phyloP scores from a whole-genome alignment of 30 jellyfish, hydroid and myxozoan species.

The Turritopsis dohrnii region DNA sequence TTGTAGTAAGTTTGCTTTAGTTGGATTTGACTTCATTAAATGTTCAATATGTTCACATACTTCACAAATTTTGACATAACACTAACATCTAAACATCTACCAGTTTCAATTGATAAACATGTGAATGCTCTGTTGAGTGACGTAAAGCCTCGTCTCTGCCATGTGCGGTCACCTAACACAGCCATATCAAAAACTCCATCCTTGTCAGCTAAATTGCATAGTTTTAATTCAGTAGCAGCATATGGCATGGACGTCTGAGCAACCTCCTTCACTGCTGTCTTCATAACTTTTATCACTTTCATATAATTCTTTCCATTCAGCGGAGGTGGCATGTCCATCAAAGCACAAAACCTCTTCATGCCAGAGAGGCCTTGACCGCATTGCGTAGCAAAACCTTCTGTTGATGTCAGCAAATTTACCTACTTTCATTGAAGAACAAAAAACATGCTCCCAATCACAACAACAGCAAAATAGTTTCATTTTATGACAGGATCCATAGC shows the following conservation, averaged over 20 bases:
- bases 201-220: neutral
- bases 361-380: conserved; percentile 22
- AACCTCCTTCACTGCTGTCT: conserved; percentile 5
- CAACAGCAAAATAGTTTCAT: too few relatives aligned
- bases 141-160: too few relatives aligned
- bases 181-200: conserved; percentile 19
- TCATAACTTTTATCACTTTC: neutral
- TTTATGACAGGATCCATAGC: too few relatives aligned
- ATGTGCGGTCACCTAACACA: conserved; percentile 17
- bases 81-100: conserved; percentile 12
- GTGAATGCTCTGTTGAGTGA: conserved; percentile 10
- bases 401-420: conserved; percentile 18
- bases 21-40: too few relatives aligned
- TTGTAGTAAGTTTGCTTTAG: too few relatives aligned
- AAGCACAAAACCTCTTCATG: neutral
- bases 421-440: neutral
- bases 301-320: conserved; percentile 7
- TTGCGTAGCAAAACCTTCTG: conserved; percentile 25
- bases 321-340: conserved; percentile 30
- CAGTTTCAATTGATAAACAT: neutral
- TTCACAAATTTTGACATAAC: conserved; percentile 27
- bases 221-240: conserved; percentile 20
- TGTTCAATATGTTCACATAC: too few relatives aligned
- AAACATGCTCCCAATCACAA: too few relatives aligned
- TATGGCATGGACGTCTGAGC: conserved; percentile 14